Percentiles rank a stretch among this genome's conserved stretches.
phyloP scores from a whole-genome alignment of 2,797 vertebrate species.

The Eulemur albifrons region DNA sequence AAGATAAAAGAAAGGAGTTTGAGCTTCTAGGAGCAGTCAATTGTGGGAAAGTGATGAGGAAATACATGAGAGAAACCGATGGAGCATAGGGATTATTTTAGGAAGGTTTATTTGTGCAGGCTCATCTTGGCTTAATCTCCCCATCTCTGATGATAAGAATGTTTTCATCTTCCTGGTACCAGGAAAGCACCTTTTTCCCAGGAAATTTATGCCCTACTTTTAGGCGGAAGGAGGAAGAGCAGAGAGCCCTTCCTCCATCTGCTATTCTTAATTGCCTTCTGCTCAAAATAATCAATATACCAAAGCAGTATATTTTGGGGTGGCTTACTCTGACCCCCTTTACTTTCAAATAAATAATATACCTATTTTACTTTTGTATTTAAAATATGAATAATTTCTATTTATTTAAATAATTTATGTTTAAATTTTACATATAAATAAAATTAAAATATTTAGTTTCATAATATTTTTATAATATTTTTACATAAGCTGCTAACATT shows the following conservation, averaged over 20 bases:
- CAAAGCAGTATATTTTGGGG: background rate
- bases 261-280: background rate
- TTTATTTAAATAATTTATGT: background rate
- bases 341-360: background rate
- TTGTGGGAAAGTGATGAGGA: background rate
- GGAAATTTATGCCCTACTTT: background rate
- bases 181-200: background rate
- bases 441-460: background rate
- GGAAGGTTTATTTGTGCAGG: background rate
- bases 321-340: background rate
- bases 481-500: background rate
- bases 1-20: background rate
- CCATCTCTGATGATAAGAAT: background rate
- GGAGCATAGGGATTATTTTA: background rate
- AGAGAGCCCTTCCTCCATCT: too few relatives aligned
- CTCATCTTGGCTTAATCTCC: background rate
- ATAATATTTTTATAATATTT: background rate
- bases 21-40: background rate
- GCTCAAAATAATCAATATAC: background rate
- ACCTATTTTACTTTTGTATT: background rate
- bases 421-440: background rate
- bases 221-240: background rate
- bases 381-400: background rate
- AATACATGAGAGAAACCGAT: fast-evolving
- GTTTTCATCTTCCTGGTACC: background rate